phyloP scores from a whole-genome alignment of 2,888 invertebrate species.

The Drosophila tanythrix region DNA sequence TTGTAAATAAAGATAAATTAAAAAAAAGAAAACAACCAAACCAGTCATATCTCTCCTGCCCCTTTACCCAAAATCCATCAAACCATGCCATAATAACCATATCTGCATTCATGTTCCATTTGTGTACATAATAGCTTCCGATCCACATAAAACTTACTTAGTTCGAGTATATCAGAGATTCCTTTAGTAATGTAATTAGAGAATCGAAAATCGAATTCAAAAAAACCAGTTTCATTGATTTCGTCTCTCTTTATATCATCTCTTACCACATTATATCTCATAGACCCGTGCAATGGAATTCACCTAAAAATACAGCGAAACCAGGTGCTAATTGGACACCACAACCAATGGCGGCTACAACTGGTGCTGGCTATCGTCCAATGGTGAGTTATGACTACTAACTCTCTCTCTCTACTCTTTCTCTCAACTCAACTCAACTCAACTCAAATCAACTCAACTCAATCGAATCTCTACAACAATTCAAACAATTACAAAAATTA shows the following conservation, averaged over 20 bases:
- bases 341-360: constrained; percentile 95
- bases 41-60: constrained; percentile 9
- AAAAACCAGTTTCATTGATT: constrained; percentile 61
- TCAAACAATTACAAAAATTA: constrained; percentile 47
- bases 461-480: constrained; percentile 28
- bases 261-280: constrained; percentile 81
- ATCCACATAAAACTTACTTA: constrained; percentile 30
- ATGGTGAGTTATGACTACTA: constrained; percentile 88
- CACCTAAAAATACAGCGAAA: constrained; percentile 94
- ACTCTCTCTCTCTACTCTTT: constrained; percentile 58
- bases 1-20: background rate
- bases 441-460: constrained; percentile 35
- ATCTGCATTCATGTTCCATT: constrained; percentile 48
- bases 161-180: constrained; percentile 45
- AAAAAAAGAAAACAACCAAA: background rate
- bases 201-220: constrained; percentile 40
- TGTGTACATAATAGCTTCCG: constrained; percentile 51
- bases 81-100: constrained; percentile 7
- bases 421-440: constrained; percentile 45
- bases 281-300: constrained; percentile 96
- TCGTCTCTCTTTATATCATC: constrained; percentile 75
- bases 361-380: constrained; percentile 93
- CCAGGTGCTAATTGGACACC: constrained; percentile 93
- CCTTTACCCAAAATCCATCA: constrained; percentile 5
- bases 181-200: constrained; percentile 46